These are phyloP conservation scores for Boloria euphrosyne DNA, from an alignment of 2,888 invertebrate genomes.

Conservation along the genomic window DNA sequence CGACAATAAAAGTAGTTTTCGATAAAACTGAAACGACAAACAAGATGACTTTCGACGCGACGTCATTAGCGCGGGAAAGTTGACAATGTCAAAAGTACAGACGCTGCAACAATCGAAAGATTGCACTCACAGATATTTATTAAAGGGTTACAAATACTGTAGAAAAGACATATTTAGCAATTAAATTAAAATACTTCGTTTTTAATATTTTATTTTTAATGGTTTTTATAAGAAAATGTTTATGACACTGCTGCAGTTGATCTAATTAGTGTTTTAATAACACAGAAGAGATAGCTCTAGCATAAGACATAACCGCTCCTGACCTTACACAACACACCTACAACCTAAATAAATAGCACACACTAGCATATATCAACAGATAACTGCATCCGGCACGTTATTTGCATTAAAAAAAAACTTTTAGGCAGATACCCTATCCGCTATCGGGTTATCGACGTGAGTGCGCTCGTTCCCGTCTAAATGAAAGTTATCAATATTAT, in stretches of 20 bases:
- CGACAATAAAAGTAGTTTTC: constrained; percentile 69
- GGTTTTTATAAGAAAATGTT: not conserved
- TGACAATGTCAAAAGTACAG: constrained; percentile 43
- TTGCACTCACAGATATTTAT: not conserved
- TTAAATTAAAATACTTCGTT: not conserved
- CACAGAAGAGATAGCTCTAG: not conserved
- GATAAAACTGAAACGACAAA: constrained; percentile 67
- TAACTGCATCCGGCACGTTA: constrained; percentile 70
- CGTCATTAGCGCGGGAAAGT: constrained; percentile 51
- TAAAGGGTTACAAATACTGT: not conserved
- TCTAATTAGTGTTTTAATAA: not conserved
- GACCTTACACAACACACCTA: constrained; percentile 70
- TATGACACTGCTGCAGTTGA: not conserved
- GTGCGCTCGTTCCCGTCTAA: constrained; percentile 39
- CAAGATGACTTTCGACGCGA: constrained; percentile 55
- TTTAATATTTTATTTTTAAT: not conserved
- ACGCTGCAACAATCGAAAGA: constrained; percentile 7
- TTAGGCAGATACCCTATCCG: constrained; percentile 58
- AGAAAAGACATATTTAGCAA: too few species aligned
- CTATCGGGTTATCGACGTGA: constrained; percentile 40
- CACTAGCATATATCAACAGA: constrained; percentile 51
- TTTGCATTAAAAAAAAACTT: constrained; percentile 51
- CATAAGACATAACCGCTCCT: constrained; percentile 54
- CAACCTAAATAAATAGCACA: constrained; percentile 58
- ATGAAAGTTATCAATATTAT: constrained; percentile 46